These are phyloP conservation scores for Dynastes hyllus DNA, from an alignment of 2,888 invertebrate genomes.

Conservation along the genomic window DNA sequence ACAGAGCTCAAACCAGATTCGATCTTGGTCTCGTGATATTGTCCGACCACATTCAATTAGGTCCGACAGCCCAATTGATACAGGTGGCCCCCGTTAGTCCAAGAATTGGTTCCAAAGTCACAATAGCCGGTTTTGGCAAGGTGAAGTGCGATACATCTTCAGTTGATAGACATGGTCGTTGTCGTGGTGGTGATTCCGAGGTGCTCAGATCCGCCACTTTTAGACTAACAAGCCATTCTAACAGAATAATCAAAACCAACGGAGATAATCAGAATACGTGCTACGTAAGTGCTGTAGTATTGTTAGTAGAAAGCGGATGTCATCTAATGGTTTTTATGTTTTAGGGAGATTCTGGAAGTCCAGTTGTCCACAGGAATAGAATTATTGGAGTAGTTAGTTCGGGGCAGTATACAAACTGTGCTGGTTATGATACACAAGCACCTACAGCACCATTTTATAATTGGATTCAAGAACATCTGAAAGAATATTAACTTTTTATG, in stretches of 20 bases:
- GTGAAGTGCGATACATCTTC: background rate
- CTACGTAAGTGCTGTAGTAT: background rate
- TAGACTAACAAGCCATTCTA: background rate
- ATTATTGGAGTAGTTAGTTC: conserved; percentile 19
- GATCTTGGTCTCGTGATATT: conserved; percentile 21
- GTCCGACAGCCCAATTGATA: background rate
- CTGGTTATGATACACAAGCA: conserved; percentile 16
- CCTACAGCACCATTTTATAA: background rate
- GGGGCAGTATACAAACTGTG: background rate
- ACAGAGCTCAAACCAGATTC: background rate
- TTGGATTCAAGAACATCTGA: conserved; percentile 7
- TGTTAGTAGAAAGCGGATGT: too few species aligned
- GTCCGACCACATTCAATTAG: background rate
- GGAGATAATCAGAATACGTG: background rate
- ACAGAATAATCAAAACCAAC: background rate
- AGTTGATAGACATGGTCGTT: background rate
- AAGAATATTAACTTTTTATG: background rate
- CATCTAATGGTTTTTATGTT: background rate
- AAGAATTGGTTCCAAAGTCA: background rate
- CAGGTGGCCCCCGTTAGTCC: background rate
- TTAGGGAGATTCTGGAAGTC: conserved; percentile 35
- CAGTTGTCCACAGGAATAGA: conserved; percentile 9
- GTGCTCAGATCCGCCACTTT: background rate
- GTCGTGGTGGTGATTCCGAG: background rate
- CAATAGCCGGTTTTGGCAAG: conserved; percentile 7